Percentiles rank a stretch among this genome's conserved stretches.
Conservation (phyloP, 2,888 invertebrate genomes). For the Drosophila pseudotakahashii region DNA sequence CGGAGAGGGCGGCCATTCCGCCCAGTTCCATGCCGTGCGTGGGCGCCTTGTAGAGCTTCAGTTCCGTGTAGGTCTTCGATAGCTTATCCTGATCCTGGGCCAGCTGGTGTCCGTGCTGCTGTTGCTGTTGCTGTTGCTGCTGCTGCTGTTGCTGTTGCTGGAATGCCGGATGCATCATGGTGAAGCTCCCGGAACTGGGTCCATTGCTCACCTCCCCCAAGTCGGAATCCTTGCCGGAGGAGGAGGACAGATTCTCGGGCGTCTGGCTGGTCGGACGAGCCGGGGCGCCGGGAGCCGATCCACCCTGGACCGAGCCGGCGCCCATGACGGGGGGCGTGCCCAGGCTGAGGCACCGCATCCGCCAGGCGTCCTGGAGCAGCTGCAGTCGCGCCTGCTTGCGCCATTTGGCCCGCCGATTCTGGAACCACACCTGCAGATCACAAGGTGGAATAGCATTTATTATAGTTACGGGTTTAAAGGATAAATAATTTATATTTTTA, state of each 20-base stretch:
- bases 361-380: constrained; percentile 94
- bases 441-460: not conserved
- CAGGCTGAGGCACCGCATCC: constrained; percentile 93
- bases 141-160: constrained; percentile 74
- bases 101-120: constrained; percentile 48
- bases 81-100: constrained; percentile 50
- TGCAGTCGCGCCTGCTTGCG: constrained; percentile 94
- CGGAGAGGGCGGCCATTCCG: constrained; percentile 72
- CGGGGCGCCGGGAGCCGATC: constrained; percentile 10
- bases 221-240: constrained; percentile 54
- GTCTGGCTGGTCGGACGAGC: constrained; percentile 59
- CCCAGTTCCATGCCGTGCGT: constrained; percentile 64
- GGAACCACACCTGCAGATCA: constrained; percentile 92
- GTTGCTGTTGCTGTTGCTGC: constrained; percentile 40
- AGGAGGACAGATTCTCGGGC: constrained; percentile 81
- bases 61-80: constrained; percentile 83
- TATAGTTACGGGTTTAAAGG: too few relatives aligned
- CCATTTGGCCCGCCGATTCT: constrained; percentile 96
- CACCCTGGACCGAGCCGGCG: constrained; percentile 79
- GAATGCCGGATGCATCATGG: constrained; percentile 84
- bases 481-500: too few relatives aligned
- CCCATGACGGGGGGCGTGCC: constrained; percentile 87
- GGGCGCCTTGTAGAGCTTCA: constrained; percentile 82
- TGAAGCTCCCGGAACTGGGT: constrained; percentile 70
- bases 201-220: constrained; percentile 49